A percentile compares a stretch with the other conserved stretches of the same genome.
These are phyloP conservation scores for Anthophora plumipes DNA, from an alignment of 2,888 invertebrate species.

Conservation along the genomic window DNA sequence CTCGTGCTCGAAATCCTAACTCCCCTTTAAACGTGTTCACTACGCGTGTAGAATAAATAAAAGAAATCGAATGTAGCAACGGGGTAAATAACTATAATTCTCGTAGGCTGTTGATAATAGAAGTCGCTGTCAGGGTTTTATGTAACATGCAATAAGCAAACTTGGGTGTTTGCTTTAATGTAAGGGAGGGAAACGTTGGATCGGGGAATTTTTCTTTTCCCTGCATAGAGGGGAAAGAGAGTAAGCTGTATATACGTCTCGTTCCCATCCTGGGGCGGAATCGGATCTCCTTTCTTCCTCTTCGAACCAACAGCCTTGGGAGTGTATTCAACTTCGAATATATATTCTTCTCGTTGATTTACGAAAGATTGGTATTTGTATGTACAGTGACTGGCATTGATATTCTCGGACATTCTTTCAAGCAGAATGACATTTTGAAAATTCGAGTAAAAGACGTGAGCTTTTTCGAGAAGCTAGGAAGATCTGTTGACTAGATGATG, in stretches of 20 bases:
- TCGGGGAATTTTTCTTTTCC: conserved; percentile 15
- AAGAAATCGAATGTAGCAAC: background rate
- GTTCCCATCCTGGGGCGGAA: conserved; percentile 17
- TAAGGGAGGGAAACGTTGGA: conserved; percentile 11
- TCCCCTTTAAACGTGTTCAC: background rate
- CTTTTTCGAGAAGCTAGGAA: too few relatives aligned
- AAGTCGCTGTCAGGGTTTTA: background rate
- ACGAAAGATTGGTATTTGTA: conserved; percentile 35
- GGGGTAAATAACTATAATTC: background rate
- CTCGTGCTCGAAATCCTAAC: background rate
- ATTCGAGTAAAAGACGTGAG: background rate
- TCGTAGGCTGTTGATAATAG: background rate
- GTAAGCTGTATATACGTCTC: background rate
- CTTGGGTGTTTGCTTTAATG: conserved; percentile 18
- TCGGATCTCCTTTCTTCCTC: conserved; percentile 8
- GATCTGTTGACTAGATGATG: too few relatives aligned
- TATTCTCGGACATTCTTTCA: too few relatives aligned
- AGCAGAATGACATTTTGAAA: too few relatives aligned
- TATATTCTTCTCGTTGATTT: conserved; percentile 21
- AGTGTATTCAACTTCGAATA: conserved; percentile 10
- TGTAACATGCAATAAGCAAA: background rate
- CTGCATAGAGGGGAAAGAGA: background rate
- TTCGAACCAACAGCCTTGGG: conserved; percentile 8
- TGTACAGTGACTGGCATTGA: too few relatives aligned
- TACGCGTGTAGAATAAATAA: background rate